phyloP scores from a whole-genome alignment of 2,797 vertebrate species.

The Sebastes baramenuke region DNA sequence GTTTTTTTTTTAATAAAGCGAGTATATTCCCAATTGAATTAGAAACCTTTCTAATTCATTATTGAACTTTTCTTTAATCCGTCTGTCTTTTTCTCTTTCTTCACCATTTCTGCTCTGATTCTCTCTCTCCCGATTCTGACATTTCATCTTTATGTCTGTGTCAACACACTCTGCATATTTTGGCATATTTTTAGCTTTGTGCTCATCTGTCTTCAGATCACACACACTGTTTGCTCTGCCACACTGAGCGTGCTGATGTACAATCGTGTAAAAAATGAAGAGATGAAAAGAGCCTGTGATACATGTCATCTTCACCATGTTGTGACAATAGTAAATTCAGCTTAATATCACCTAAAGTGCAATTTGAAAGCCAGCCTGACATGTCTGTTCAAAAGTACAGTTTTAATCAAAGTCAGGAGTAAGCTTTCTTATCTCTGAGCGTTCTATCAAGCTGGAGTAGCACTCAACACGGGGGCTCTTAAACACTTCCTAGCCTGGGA shows the following conservation, averaged over 20 bases:
- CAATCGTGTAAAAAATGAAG: not conserved
- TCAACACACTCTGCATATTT: constrained; percentile 1
- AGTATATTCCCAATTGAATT: not conserved
- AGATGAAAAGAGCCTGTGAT: not conserved
- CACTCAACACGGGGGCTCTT: constrained; percentile 4
- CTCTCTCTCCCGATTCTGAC: not conserved
- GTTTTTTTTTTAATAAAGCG: not conserved
- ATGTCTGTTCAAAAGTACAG: not conserved
- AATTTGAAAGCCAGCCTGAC: not conserved
- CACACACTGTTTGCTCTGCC: not conserved
- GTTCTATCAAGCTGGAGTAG: constrained; percentile 24
- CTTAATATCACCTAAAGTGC: not conserved
- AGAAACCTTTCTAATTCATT: not conserved
- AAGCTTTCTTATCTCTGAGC: constrained; percentile 3
- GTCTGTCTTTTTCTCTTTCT: not conserved
- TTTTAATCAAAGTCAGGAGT: not conserved
- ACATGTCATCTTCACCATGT: not conserved
- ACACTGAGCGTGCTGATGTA: not conserved
- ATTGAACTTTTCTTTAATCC: not conserved
- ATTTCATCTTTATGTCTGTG: not conserved
- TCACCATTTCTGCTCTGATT: not conserved
- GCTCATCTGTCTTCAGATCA: constrained; percentile 6
- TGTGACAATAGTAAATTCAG: not conserved
- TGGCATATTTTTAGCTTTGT: not conserved
- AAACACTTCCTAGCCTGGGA: constrained; percentile 19